Evolutionary conservation across 2,113 vertebrate species (phyloP), one percentile per base, ranked within the genome.

Genomic region (Cisticola juncidis): DNA sequence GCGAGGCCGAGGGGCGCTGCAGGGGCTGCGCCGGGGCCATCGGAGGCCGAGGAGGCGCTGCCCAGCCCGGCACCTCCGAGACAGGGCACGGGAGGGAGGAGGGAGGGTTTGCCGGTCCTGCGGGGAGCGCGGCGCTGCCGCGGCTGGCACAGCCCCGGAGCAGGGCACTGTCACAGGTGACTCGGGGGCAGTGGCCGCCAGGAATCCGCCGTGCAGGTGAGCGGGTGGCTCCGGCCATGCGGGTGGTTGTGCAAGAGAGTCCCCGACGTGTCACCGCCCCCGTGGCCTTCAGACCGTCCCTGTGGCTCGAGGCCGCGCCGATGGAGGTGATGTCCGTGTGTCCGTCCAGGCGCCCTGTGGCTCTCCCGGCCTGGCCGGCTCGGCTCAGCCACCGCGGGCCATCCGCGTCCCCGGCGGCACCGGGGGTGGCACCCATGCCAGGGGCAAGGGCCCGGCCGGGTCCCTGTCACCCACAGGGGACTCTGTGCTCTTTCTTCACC

Each of bases 281-380:
- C 2, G 0, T 33, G 81, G 40, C 58, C 45, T 31, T 50, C 5
- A 1, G 81, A 7, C 61, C 10, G 73, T 9, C 45, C 42, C 53
- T 13, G 38, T 0, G 1, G 47, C 73, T 70, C 2, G 0, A 56
- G 50, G 44, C 1, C 0, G 72, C 0, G 1, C 50, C 26, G 61
- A 14, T 5, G 44, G 60, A 36, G 28, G 6, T 0, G 5, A 42
- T 89, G 77, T 86, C 88, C 23, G 3, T 12, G 8, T 24, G 47
- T 62, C 60, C 71, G 47, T 62, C 60, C 71, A 15, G 35, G 66
- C 24, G 53, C 7, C 33, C 62, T 4, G 2, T 7, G 68, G 35
- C 5, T 45, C 22, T 38, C 25, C 44, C 38, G 0, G 2, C 25
- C 72, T 64, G 86, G 36, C 29, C 64, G 23, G 87, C 81, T 50